Evolutionary conservation across 2,888 invertebrate genomes (phyloP).

Genomic region (Teleogryllus oceanicus): DNA sequence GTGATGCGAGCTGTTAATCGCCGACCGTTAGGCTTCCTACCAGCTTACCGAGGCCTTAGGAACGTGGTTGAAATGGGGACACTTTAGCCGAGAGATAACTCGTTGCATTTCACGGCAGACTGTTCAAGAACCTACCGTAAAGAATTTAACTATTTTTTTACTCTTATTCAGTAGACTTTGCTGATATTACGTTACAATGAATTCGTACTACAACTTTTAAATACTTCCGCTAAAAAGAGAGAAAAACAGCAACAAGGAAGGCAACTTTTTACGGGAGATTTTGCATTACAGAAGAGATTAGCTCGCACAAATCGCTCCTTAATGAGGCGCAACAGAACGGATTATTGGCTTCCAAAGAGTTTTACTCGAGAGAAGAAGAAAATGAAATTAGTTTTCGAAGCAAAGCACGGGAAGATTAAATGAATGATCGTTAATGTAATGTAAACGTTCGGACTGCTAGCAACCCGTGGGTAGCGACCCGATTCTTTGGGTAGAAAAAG

Average conservation of each 20-base stretch:
- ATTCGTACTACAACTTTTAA: background rate
- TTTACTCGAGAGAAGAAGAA: constrained; percentile 18
- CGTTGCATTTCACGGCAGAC: too few species aligned
- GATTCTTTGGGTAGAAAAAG: too few species aligned
- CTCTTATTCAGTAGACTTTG: too few species aligned
- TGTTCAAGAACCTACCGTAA: too few species aligned
- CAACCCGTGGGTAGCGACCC: too few species aligned
- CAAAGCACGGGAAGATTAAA: constrained; percentile 4
- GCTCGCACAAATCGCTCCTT: constrained; percentile 7
- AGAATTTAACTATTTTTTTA: too few species aligned
- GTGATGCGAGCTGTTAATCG: too few species aligned
- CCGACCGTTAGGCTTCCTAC: too few species aligned
- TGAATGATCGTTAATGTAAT: constrained; percentile 18
- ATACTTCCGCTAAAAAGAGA: background rate
- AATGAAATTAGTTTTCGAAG: background rate
- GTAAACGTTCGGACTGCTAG: background rate
- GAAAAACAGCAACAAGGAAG: background rate
- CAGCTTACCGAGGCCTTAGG: too few species aligned
- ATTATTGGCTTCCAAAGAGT: constrained; percentile 8
- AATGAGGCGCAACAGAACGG: background rate
- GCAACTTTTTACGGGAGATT: background rate
- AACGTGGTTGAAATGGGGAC: too few species aligned
- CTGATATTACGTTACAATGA: too few species aligned
- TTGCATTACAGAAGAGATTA: background rate
- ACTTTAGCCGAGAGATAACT: too few species aligned